Base-by-base conservation (phyloP, 2,113 vertebrate genomes). In the Cynocephalus volans region DNA sequence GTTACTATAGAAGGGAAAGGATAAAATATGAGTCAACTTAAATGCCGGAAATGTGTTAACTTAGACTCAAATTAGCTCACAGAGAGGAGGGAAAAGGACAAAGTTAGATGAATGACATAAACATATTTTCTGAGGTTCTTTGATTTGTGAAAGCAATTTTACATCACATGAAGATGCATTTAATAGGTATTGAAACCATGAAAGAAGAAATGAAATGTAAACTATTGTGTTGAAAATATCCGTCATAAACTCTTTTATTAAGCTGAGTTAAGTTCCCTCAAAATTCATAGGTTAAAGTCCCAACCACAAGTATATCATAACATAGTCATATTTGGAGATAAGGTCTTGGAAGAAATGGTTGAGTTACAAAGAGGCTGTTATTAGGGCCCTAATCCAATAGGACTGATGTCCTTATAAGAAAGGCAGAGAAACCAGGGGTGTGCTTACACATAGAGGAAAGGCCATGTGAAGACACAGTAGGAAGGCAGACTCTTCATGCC, bases 131-230 rank as follows among this genome's bases (percentile, higher is more conserved):
- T 95, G 36, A 84, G 15, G 41, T 60, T 75, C 72, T 77, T 58
- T 72, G 7, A 54, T 64, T 96, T 80, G 41, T 87, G n/a, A 90
- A 96, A n/a, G 69, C 11, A 90, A 69, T 83, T 92, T 92, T 80
- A 65, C 2, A 52, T 64, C 69, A 77, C 13, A 56, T 41, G 21
- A 79, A 60, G 28, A 69, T 90, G n/a, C 8, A 75, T 84, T 88
- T 95, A 18, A 26, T n/a, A 91, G 58, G 17, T 84, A 85, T 9
- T 81, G 5, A 33, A 82, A 70, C 41, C 24, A 79, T 54, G 36
- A 41, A 90, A 60, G n/a, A 79, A 94, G 10, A 91, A 89, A 56
- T 75, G 36, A 82, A 93, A 79, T n/a, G 48, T 31, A 65, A 18
- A 72, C 18, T 70, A 48, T 6, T 60, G 23, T 45, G 45, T 70